Evolutionary conservation across 2,888 invertebrate species (phyloP), one percentile per base, ranked within the genome.

Genomic region (Dexiosoma caninum): DNA sequence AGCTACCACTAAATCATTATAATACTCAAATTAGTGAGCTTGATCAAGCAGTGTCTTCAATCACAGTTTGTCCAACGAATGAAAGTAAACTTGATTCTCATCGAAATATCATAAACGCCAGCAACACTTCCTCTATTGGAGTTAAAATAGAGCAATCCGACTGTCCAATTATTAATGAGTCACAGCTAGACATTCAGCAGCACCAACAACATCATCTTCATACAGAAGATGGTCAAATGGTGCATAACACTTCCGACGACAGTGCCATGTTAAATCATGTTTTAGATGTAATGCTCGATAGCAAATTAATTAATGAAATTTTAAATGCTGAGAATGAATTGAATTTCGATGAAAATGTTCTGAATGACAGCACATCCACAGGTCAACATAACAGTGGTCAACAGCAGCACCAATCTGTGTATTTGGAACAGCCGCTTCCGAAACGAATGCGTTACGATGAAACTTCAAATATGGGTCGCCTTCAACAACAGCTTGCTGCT

Each of bases 251-350:
- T 49, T 87, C 87, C 12, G 89, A 89, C 76, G 87, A 89, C 8
- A 89, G 87, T 82, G 88, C 89, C 19, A 88, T 89, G 82, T 80
- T 89, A 21, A 89, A 86, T 1, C 84, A 89, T 32, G 89, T 88
- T 32, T 57, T 84, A 21, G 90, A 89, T 49, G 86, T 87, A 85
- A 86, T 89, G 86, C 84, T 89, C 21, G 89, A 89, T 81, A 88
- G 88, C 72, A 89, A 89, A 84, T 85, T 89, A 32, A 87, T 89
- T 21, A 89, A 88, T 37, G 90, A 89, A 71, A 88, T 89, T 2
- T 76, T 89, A 4, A 89, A 86, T 71, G 87, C 87, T 0, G 81
- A 81, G 59, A 84, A 85, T 2, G 87, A 87, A 62, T 80, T 86
- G 2, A 86, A 86, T 37, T 88, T 89, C 55, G 89, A 88, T 72